A percentile compares a stretch with the other conserved stretches of the same genome.
These are phyloP conservation scores for Sphinx pinastri DNA, from an alignment of 2,888 invertebrate species.

Conservation along the genomic window DNA sequence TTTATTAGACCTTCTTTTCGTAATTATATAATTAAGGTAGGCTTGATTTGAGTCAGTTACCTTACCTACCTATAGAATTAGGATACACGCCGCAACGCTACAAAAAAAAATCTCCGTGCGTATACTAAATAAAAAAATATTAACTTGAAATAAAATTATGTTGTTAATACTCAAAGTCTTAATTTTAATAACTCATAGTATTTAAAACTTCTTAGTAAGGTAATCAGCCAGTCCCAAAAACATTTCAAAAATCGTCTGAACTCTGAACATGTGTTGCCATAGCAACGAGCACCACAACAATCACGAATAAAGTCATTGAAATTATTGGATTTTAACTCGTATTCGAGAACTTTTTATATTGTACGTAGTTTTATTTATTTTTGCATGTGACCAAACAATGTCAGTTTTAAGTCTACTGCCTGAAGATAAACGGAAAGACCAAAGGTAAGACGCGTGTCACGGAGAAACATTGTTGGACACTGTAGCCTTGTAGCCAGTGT, in stretches of 20 bases:
- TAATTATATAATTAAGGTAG: too few relatives aligned
- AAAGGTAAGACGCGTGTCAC: constrained; percentile 57
- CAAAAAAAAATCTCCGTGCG: too few relatives aligned
- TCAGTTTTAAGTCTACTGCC: constrained; percentile 80
- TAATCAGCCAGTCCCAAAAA: constrained; percentile 2
- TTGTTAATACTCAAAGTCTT: too few relatives aligned
- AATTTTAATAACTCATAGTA: not conserved
- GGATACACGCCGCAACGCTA: too few relatives aligned
- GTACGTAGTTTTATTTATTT: constrained; percentile 53
- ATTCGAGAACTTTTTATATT: constrained; percentile 53
- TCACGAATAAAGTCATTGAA: constrained; percentile 27
- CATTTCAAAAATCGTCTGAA: constrained; percentile 35
- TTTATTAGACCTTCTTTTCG: too few relatives aligned
- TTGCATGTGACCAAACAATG: constrained; percentile 59
- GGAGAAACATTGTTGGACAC: too few relatives aligned
- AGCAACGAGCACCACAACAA: constrained; percentile 63
- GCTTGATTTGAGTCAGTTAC: too few relatives aligned
- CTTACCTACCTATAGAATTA: too few relatives aligned
- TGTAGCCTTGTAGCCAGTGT: too few relatives aligned
- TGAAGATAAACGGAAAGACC: constrained; percentile 75
- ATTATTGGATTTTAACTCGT: constrained; percentile 36
- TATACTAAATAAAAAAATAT: too few relatives aligned
- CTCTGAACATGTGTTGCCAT: constrained; percentile 60
- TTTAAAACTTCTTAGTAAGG: not conserved
- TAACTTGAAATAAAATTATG: not conserved